Evolutionary conservation across 1,140 invertebrate species (phyloP), one percentile per base, ranked within the genome.

Genomic region (Rhyzopertha dominica): DNA sequence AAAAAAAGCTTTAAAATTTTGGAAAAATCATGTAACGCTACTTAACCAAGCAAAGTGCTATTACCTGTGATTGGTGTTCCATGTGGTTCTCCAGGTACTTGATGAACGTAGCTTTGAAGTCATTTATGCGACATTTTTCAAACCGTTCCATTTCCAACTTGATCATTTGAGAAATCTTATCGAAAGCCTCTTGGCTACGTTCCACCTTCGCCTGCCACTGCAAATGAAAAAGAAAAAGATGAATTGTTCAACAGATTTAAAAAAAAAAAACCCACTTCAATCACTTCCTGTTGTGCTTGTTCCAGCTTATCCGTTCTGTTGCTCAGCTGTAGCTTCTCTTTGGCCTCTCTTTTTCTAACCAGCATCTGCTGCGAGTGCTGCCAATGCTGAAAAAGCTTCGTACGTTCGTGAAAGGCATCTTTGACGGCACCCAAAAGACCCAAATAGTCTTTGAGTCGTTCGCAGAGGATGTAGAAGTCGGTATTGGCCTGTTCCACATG

Each of bases 311-410:
- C 95, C 5, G 74, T 79, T 47, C 61, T 45, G 49, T 87, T 87
- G 2, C 87, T 80, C 20, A 97, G 70, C 64, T 98, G 95, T 1
- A 93, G 74, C 62, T 94, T 91, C 1, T 86, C 87, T 68, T 97
- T 98, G 47, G 82, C 80, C 68, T 99, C 95, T 31, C 95, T 77
- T 62, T 98, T 94, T 64, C 95, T 95, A 10, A 85, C 92, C 18
- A 99, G 67, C 68, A 87, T 93, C 70, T 90, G 82, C 71, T 97
- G 91, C 29, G 94, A 89, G 63, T 95, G 91, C 67, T 98, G 94
- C 91, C 95, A 98, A 56, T 87, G 89, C 72, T 98, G 95, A 70
- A 95, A 99, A 0, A 90, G 84, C 74, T 99, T 98, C 0, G 98
- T 93, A 57, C 96, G 77, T 69, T 98, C 95, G 64, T 96, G 91